These are phyloP conservation scores for Sclerurus mexicanus DNA, from an alignment of 2,113 vertebrate genomes.

Conservation along the genomic window DNA sequence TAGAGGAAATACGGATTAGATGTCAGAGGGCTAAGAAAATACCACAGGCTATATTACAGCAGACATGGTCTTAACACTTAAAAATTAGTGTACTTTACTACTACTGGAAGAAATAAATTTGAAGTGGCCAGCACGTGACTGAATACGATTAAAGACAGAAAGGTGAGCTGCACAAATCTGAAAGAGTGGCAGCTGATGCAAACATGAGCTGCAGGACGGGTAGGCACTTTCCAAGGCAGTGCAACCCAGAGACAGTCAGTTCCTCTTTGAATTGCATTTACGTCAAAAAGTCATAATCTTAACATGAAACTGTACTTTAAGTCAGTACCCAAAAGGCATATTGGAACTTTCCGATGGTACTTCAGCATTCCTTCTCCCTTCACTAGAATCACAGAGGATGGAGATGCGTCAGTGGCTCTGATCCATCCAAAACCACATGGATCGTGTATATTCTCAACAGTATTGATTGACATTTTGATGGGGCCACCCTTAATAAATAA, in stretches of 20 bases:
- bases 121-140: accelerated
- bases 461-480: background rate
- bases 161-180: background rate
- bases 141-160: background rate
- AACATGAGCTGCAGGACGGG: background rate
- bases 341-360: background rate
- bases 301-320: background rate
- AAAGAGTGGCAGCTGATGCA: background rate
- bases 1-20: background rate
- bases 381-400: background rate
- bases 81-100: background rate
- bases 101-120: background rate
- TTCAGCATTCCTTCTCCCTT: background rate
- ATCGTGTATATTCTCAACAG: background rate
- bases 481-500: background rate
- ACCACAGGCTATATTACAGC: background rate
- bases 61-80: background rate
- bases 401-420: background rate
- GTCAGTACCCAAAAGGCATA: background rate
- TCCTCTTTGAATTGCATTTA: background rate
- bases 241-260: accelerated
- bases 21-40: background rate
- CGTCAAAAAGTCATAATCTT: background rate
- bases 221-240: background rate
- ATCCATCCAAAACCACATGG: background rate